Evolutionary conservation across 2,888 invertebrate genomes (phyloP), one percentile per base, ranked within the genome.

Genomic region (Orchestes rusci): DNA sequence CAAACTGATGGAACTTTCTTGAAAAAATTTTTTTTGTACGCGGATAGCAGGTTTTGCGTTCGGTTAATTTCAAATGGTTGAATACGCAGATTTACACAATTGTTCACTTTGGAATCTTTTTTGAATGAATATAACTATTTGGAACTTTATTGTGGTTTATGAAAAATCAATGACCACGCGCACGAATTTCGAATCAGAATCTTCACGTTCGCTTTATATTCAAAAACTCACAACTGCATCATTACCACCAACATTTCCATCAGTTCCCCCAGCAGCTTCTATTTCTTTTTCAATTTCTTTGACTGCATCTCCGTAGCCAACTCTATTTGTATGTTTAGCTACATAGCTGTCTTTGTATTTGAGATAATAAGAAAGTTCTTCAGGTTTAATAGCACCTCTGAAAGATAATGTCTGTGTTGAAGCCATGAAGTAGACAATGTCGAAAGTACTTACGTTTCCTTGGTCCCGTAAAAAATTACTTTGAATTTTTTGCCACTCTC

Each of bases 401-500:
- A 40, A 56, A 40, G 8, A 7, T 16, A 16, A 33, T 30, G 7
- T n/a, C n/a, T 5, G 30, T 5, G 16, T 28, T 28, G 16, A 28
- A 8, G 16, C 16, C 23, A 8, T 7, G 16, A 27, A 12, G 13
- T 17, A 35, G 15, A 23, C 23, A 23, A 7, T 23, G 10, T 7
- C 10, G 23, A 7, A 23, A 23, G 10, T 10, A 53, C 84, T 82
- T 73, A 89, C 88, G 84, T 89, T 75, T 95, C 94, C 54, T 88
- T 86, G 1, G 94, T 95, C 0, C 94, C 95, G 70, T 90, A 95
- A 72, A 95, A 95, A 64, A 84, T 84, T 35, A 95, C 91, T 68
- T 79, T 82, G 64, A 86, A 90, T 61, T 81, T 84, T 10, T 77
- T 79, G 8, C 81, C 79, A 64, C 76, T 78, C 49, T 74, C 66